Conservation (phyloP, 2,797 vertebrate genomes). For the Podarcis lilfordi region DNA sequence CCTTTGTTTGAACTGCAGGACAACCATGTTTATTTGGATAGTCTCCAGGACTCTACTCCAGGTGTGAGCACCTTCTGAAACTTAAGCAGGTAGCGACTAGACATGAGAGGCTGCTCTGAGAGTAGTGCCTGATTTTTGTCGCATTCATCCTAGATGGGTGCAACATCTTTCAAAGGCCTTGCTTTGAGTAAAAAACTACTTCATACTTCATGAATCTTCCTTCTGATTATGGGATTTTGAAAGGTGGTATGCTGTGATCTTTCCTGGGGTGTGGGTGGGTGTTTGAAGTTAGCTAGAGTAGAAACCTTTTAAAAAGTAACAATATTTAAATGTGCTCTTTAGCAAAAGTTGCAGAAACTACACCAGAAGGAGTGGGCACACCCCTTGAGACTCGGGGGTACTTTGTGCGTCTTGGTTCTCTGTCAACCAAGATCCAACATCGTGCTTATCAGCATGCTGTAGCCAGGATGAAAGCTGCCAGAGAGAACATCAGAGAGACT, state of each 20-base stretch:
- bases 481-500: neutral
- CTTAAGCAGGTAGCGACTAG: neutral
- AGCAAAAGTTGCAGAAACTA: constrained; percentile 5
- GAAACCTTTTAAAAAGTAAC: neutral
- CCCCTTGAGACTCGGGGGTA: neutral
- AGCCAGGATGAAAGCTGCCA: neutral
- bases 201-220: neutral
- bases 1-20: neutral
- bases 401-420: constrained; percentile 6
- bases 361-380: neutral
- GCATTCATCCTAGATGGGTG: neutral
- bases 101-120: neutral
- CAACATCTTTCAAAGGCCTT: neutral
- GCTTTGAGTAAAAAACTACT: too few relatives aligned
- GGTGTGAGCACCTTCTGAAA: neutral
- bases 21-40: neutral
- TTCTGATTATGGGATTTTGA: neutral
- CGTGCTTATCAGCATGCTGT: constrained; percentile 2
- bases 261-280: neutral
- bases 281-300: neutral
- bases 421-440: neutral
- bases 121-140: neutral
- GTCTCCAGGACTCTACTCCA: neutral
- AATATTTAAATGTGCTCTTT: neutral
- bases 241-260: neutral